Conservation (phyloP, 2,797 vertebrate species). For the Prionace glauca region DNA sequence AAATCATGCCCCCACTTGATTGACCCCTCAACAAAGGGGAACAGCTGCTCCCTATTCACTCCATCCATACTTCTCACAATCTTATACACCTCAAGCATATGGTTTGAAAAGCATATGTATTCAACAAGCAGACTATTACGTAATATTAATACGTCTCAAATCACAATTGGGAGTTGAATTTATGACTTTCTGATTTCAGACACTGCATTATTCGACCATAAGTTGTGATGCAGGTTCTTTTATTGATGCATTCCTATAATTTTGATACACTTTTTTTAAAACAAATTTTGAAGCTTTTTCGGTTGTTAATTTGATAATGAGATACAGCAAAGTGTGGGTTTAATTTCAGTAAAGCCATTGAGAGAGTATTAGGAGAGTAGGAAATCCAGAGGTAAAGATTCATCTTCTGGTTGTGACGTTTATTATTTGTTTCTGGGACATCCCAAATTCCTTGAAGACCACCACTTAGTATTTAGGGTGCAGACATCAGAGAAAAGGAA, state of each 20-base stretch:
- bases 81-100: neutral
- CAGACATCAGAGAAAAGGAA: neutral
- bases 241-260: neutral
- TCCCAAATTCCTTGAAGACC: neutral
- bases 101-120: neutral
- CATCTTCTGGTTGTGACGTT: neutral
- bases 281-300: neutral
- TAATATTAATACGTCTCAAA: neutral
- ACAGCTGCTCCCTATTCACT: no score
- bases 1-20: no score
- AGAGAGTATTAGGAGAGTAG: neutral
- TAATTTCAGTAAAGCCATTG: neutral
- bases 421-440: neutral
- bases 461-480: neutral
- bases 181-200: neutral
- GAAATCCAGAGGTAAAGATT: neutral
- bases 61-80: no score
- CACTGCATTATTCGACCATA: neutral
- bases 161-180: neutral
- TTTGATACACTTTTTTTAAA: neutral
- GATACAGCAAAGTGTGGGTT: no score
- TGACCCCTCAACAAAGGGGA: no score
- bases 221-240: neutral
- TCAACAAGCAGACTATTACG: neutral
- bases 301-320: neutral